These are phyloP conservation scores for Bombus confusus DNA, from an alignment of 1,140 invertebrate genomes.

Conservation along the genomic window DNA sequence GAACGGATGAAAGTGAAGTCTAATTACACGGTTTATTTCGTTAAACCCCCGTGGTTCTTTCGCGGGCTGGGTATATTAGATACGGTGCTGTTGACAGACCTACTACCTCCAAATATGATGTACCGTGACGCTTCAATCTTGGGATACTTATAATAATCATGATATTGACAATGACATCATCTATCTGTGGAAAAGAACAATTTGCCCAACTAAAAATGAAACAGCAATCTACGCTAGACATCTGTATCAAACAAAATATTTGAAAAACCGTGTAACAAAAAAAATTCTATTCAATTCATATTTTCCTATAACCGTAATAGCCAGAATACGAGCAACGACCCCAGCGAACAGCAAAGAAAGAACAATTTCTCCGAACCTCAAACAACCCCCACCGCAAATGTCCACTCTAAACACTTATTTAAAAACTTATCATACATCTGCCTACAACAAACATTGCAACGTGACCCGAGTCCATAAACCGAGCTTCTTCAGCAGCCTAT, in stretches of 20 bases:
- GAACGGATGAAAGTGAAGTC: not conserved
- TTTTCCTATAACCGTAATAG: too few relatives aligned
- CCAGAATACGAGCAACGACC: too few relatives aligned
- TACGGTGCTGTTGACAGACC: not conserved
- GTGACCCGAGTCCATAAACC: not conserved
- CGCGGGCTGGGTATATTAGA: not conserved
- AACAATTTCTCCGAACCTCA: too few relatives aligned
- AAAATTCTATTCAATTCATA: too few relatives aligned
- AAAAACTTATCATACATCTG: not conserved
- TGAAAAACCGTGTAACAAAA: too few relatives aligned
- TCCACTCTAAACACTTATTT: not conserved
- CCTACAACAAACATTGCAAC: not conserved
- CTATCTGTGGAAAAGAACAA: not conserved
- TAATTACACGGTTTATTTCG: constrained; percentile 6
- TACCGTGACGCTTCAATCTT: not conserved
- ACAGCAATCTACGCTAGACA: too few relatives aligned
- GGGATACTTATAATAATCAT: not conserved
- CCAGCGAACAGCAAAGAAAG: too few relatives aligned
- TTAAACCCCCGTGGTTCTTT: not conserved
- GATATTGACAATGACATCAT: not conserved
- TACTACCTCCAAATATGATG: not conserved
- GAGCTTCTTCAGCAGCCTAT: not conserved
- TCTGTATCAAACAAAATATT: too few relatives aligned
- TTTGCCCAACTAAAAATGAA: too few relatives aligned
- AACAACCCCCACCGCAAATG: too few relatives aligned